Conservation (phyloP, 2,113 vertebrate species). For the Dunckerocampus dactyliophorus region DNA sequence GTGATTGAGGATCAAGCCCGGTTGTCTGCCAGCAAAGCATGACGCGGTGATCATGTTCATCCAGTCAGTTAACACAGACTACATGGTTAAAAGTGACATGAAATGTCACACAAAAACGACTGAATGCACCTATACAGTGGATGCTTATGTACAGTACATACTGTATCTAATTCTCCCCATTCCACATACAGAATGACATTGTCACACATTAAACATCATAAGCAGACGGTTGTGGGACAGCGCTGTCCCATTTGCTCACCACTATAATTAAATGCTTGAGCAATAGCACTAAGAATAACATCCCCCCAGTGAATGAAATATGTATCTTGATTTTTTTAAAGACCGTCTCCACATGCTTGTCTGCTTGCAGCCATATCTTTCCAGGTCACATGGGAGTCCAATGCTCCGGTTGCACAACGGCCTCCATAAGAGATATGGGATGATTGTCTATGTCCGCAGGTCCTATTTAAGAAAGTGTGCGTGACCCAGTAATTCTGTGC, state of each 20-base stretch:
- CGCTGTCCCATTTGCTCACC: slow-evolving; percentile 4
- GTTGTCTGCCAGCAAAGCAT: slow-evolving; percentile 24
- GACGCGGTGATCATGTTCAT: slow-evolving; percentile 23
- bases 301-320: slow-evolving; percentile 19
- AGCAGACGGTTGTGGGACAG: not conserved
- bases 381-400: slow-evolving; percentile 21
- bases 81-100: slow-evolving; percentile 15
- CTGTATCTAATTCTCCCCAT: not conserved
- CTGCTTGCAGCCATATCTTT: slow-evolving; percentile 31
- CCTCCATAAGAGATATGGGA: slow-evolving; percentile 28
- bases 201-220: not conserved
- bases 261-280: not conserved
- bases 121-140: not conserved
- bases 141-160: not conserved
- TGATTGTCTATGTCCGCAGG: slow-evolving; percentile 38
- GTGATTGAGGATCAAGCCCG: slow-evolving; percentile 20
- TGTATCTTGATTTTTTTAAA: slow-evolving; percentile 36
- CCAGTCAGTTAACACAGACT: slow-evolving; percentile 31
- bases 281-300: not conserved
- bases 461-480: slow-evolving; percentile 22
- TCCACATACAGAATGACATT: not conserved
- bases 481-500: slow-evolving; percentile 21
- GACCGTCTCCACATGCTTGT: slow-evolving; percentile 30
- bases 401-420: slow-evolving; percentile 15
- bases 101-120: slow-evolving; percentile 2